Evolutionary conservation across 2,113 vertebrate species (phyloP), one percentile per base, ranked within the genome.

Genomic region (Galeopterus variegatus): DNA sequence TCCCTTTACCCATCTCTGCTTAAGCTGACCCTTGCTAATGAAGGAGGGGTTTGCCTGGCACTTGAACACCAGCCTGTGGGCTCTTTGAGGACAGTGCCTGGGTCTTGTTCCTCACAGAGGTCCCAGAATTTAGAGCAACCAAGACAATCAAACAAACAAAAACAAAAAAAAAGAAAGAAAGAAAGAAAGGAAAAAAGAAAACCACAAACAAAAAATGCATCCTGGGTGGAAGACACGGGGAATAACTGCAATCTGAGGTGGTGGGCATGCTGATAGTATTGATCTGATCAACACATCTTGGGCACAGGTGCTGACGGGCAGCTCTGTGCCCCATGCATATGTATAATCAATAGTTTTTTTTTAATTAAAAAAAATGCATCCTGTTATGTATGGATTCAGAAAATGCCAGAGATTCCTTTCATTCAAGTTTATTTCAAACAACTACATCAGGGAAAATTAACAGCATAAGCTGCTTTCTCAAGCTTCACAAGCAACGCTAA

Each of bases 361-460:
- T 41, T 41, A 41, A 41, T 41, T 41, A 41, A 41, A 41, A 41
- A 41, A 41, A 41, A 41, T 4, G 41, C 41, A 41, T 41, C 41
- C 41, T 41, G 41, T 41, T 41, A 41, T 64, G 28, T 90, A 54
- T 82, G 56, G 50, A 50, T 90, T 95, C 80, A 62, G 69, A 81
- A 96, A 70, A 88, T 62, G 24, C 31, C 58, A 33, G 23, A 45
- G 6, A 93, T 76, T 65, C 83, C 41, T 91, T 93, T 87, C 65
- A 56, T 79, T 87, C 84, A 75, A n/a, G 26, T 84, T 64, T 41
- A 36, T 91, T 93, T 85, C 23, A 83, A 93, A 88, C 64, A 93
- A 58, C 7, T 1, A 21, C 24, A 72, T 65, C 48, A 90, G 23
- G 52, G 52, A 77, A 87, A 83, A 75, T 75, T 28, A 80, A 69